Conservation (phyloP, 2,888 invertebrate species). For the Escarpia spicata region DNA sequence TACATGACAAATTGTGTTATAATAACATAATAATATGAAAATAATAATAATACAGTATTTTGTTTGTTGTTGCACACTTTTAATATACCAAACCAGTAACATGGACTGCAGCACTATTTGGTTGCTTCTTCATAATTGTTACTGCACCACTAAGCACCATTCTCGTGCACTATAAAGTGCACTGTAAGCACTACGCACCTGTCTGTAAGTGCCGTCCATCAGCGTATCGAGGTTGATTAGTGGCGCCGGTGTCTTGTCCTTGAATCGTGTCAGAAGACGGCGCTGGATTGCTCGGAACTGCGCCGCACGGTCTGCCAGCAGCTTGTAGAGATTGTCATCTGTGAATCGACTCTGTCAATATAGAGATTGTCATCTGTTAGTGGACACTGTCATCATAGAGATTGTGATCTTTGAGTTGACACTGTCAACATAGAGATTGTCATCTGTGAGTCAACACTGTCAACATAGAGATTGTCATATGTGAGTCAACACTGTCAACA, state of each 20-base stretch:
- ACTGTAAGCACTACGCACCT: slow-evolving; percentile 57
- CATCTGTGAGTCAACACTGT: too few relatives aligned
- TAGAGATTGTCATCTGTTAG: neutral
- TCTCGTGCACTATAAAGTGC: neutral
- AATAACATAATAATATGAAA: too few relatives aligned
- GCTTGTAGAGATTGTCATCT: slow-evolving; percentile 59
- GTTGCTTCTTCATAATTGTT: neutral
- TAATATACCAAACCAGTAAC: neutral
- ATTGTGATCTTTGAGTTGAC: too few relatives aligned
- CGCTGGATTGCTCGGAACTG: slow-evolving; percentile 84
- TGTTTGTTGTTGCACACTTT: too few relatives aligned
- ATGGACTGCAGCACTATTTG: neutral
- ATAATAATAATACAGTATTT: too few relatives aligned
- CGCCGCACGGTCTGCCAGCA: slow-evolving; percentile 70
- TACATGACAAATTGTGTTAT: too few relatives aligned
- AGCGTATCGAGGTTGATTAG: slow-evolving; percentile 78
- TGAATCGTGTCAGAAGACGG: slow-evolving; percentile 79
- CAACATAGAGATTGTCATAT: too few relatives aligned
- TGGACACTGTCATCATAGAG: too few relatives aligned
- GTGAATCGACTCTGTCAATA: slow-evolving; percentile 52
- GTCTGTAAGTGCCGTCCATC: slow-evolving; percentile 76
- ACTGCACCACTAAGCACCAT: neutral
- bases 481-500: too few relatives aligned
- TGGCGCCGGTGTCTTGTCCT: slow-evolving; percentile 81
- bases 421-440: too few relatives aligned